Conservation (phyloP, 1,140 invertebrate genomes). For the Centruroides vittatus region DNA sequence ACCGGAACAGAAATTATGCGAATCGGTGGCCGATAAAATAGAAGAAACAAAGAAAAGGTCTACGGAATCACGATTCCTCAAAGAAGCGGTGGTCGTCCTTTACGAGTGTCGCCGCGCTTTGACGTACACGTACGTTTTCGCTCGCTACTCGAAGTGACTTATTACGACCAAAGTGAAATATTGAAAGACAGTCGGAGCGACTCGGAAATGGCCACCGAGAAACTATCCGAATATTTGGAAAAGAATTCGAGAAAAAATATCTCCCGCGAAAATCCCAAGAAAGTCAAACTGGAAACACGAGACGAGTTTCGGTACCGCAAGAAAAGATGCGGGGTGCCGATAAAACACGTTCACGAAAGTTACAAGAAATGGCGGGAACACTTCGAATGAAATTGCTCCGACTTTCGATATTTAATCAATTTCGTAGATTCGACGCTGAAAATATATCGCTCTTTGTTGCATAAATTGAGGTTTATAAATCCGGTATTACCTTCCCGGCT, state of each 20-base stretch:
- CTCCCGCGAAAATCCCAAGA: conserved; percentile 89
- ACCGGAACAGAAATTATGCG: conserved; percentile 91
- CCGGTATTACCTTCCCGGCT: too few species aligned
- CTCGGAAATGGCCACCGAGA: conserved; percentile 92
- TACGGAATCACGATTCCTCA: conserved; percentile 77
- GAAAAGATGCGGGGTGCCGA: conserved; percentile 76
- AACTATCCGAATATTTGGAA: conserved; percentile 92
- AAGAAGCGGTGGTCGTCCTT: conserved; percentile 93
- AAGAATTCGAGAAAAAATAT: conserved; percentile 53
- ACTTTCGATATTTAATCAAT: too few species aligned
- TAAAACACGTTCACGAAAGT: conserved; percentile 95
- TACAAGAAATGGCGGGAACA: conserved; percentile 98
- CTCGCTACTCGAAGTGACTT: conserved; percentile 88
- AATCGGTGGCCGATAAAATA: conserved; percentile 91
- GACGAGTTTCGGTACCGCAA: conserved; percentile 99
- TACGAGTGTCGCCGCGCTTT: conserved; percentile 93
- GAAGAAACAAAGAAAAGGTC: conserved; percentile 99
- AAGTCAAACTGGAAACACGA: conserved; percentile 98
- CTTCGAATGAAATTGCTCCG: conserved; percentile 25
- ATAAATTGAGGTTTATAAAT: too few species aligned
- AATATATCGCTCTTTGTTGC: too few species aligned
- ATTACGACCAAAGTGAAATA: conserved; percentile 89
- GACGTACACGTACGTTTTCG: conserved; percentile 99
- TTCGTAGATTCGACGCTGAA: too few species aligned
- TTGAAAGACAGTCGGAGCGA: conserved; percentile 98